Conservation (phyloP, 2,113 vertebrate species). For the Archocentrus centrarchus region DNA sequence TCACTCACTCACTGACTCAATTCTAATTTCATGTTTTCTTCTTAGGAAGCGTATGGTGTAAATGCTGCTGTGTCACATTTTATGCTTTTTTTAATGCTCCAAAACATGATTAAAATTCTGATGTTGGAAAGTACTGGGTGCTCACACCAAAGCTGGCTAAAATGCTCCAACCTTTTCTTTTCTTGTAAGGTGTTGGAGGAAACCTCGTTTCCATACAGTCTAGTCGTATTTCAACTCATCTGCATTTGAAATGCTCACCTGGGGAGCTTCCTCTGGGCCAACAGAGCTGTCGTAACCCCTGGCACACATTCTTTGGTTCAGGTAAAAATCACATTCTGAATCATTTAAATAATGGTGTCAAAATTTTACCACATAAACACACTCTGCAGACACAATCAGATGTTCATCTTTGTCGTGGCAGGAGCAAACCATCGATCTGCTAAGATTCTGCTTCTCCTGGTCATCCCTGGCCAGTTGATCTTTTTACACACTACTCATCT, state of each 20-base stretch:
- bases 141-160: neutral
- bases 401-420: constrained; percentile 55
- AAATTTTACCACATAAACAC: neutral
- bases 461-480: constrained; percentile 90
- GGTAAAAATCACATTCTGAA: constrained; percentile 75
- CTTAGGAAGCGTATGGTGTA: neutral
- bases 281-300: constrained; percentile 85
- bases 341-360: neutral
- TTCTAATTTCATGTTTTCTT: neutral
- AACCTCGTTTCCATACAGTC: constrained; percentile 95
- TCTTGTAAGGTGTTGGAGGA: constrained; percentile 87
- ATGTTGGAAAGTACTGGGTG: neutral
- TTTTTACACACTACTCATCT: constrained; percentile 87
- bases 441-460: constrained; percentile 87
- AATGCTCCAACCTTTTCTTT: neutral
- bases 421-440: constrained; percentile 89
- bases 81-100: neutral
- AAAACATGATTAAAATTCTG: neutral
- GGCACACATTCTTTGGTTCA: constrained; percentile 86
- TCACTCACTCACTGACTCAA: no score
- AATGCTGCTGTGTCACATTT: neutral
- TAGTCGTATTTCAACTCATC: constrained; percentile 92
- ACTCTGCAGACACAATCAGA: neutral
- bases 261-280: constrained; percentile 85
- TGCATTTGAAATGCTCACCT: constrained; percentile 88